Base-by-base conservation (phyloP, 1,140 invertebrate species). In the Pectinophora gossypiella region DNA sequence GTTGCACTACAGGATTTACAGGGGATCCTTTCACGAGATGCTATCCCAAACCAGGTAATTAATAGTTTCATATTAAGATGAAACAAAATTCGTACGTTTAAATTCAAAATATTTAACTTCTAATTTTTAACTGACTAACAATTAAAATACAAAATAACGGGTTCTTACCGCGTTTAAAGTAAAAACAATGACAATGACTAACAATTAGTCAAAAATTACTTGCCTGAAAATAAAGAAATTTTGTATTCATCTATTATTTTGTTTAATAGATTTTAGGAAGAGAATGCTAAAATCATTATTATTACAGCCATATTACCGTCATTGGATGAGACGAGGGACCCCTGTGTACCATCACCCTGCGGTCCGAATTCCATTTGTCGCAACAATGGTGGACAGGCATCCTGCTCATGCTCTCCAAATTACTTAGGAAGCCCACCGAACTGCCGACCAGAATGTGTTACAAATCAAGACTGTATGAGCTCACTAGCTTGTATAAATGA, bases 341-440 rank as follows among this genome's bases (percentile, higher is more conserved):
- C 90, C 6, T 91, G 91, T 68, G 55, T 88, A 53, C 92, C 92
- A 36, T 90, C 89, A 16, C 91, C 92, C 7, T 94, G 93, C 74
- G 93, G 92, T 3, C 76, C 89, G 2, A 91, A 93, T 72, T 89
- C 92, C n/a, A 68, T 90, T 51, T 94, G 93, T 68, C 85, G 88
- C 57, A 89, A 90, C 46, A 79, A 90, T 38, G 86, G 88, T 40
- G 89, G 85, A 16, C 87, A 85, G 51, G 87, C 91, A 6, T 89
- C 90, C 2, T 93, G 92, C 73, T 88, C 89, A 21, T 94, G 93
- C 76, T 71, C 89, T 42, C 49, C 73, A 15, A 89, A 88, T 42
- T 93, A 91, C 64, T 89, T 91, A 48, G 92, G 92, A 48, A 90
- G 88, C 61, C 91, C 92, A 51, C 92, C 92, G 40, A 90, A 90